Conservation (phyloP, 2,113 vertebrate species). For the Collichthys lucidus region DNA sequence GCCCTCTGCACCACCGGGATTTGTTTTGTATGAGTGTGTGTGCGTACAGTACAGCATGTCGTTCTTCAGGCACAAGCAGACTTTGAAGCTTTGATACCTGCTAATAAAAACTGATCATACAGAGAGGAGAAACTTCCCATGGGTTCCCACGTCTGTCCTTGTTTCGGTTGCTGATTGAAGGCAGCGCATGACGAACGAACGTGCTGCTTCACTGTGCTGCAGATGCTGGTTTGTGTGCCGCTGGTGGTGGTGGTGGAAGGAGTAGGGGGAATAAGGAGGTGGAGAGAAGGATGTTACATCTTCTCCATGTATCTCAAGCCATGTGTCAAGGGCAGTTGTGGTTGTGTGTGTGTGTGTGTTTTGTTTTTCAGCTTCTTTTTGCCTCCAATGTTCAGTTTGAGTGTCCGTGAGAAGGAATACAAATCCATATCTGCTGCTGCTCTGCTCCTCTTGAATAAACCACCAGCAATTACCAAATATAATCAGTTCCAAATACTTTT, state of each 20-base stretch:
- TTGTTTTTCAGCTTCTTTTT: constrained; percentile 42
- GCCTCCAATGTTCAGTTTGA: constrained; percentile 35
- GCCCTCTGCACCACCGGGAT: constrained; percentile 12
- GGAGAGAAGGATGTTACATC: constrained; percentile 17
- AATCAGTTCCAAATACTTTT: constrained; percentile 47
- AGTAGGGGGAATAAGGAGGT: background rate
- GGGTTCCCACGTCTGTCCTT: background rate
- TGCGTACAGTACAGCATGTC: background rate
- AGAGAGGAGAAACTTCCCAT: constrained; percentile 7
- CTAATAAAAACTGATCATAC: constrained; percentile 13
- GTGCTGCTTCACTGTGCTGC: constrained; percentile 30
- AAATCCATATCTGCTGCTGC: constrained; percentile 37
- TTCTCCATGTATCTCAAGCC: constrained; percentile 38
- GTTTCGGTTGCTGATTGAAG: constrained; percentile 17
- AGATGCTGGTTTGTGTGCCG: constrained; percentile 46
- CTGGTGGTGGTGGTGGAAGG: background rate
- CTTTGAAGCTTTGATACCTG: background rate
- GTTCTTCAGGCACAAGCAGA: background rate
- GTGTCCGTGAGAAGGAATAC: constrained; percentile 59
- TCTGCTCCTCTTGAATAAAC: constrained; percentile 54
- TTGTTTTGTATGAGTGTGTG: background rate
- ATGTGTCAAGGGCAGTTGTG: constrained; percentile 54
- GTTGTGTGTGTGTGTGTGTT: background rate
- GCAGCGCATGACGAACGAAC: constrained; percentile 35
- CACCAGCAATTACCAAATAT: constrained; percentile 52